Evolutionary conservation across 2,888 invertebrate species (phyloP).

Genomic region (Sarcophaga rosellei): DNA sequence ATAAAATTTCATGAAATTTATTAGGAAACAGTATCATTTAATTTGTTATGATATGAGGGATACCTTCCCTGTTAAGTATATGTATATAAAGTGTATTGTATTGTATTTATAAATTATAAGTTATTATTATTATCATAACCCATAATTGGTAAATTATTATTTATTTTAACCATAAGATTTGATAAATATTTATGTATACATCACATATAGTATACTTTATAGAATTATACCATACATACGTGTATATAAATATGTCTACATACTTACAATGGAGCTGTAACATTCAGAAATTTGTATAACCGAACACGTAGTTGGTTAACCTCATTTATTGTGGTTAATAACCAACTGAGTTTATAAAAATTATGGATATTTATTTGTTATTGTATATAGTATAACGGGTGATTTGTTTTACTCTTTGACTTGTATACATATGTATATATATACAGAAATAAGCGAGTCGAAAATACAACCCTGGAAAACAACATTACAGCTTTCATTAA

Average conservation of each 20-base stretch:
- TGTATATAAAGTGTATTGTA: not conserved
- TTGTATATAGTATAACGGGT: not conserved
- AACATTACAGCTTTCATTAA: no score
- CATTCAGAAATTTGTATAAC: not conserved
- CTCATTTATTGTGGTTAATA: conserved; percentile 30
- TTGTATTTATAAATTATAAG: not conserved
- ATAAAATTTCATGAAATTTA: no score
- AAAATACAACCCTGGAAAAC: not conserved
- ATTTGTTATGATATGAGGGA: no score
- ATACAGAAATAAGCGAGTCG: not conserved
- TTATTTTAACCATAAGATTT: conserved; percentile 2
- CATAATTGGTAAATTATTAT: not conserved
- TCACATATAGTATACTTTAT: not conserved
- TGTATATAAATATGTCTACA: no score
- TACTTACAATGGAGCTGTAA: no score
- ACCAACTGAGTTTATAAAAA: conserved; percentile 6
- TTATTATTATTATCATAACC: not conserved
- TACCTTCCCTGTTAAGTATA: not conserved
- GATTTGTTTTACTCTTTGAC: not conserved
- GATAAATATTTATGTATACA: conserved; percentile 8
- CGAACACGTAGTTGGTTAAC: conserved; percentile 4
- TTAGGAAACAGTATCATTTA: no score
- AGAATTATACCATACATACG: no score
- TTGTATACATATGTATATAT: no score
- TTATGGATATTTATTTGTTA: not conserved